phyloP scores from a whole-genome alignment of 2,888 invertebrate genomes.

The Diplolepis rosae region DNA sequence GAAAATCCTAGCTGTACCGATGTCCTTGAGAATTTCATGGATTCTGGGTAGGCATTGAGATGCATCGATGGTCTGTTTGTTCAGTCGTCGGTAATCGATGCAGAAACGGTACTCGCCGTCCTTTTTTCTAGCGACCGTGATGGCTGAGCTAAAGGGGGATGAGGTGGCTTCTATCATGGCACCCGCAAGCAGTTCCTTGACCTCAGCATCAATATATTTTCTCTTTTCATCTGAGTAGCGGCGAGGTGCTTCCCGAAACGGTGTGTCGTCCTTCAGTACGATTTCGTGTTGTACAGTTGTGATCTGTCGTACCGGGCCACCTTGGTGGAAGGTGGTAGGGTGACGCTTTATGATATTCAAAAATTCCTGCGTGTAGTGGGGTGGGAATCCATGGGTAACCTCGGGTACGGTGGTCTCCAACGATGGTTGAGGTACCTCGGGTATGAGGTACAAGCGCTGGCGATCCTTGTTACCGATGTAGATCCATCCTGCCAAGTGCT shows the following conservation, averaged over 20 bases:
- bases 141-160: slow-evolving; percentile 44
- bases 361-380: not conserved
- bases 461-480: not conserved
- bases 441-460: not conserved
- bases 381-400: not conserved
- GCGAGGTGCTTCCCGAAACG: not conserved
- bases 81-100: slow-evolving; percentile 43
- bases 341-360: not conserved
- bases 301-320: not conserved
- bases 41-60: slow-evolving; percentile 24
- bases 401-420: too few species aligned
- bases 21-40: slow-evolving; percentile 18
- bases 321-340: not conserved
- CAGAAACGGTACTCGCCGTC: slow-evolving; percentile 42
- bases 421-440: not conserved
- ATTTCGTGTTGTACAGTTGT: slow-evolving; percentile 21
- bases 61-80: slow-evolving; percentile 6
- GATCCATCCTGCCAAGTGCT: not conserved
- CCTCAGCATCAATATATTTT: slow-evolving; percentile 38
- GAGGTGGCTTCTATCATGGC: slow-evolving; percentile 46
- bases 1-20: slow-evolving; percentile 52
- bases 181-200: slow-evolving; percentile 41
- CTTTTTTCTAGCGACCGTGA: slow-evolving; percentile 43
- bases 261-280: not conserved
- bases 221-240: slow-evolving; percentile 33